phyloP scores from a whole-genome alignment of 2,888 invertebrate genomes.

The Plebejus anna region DNA sequence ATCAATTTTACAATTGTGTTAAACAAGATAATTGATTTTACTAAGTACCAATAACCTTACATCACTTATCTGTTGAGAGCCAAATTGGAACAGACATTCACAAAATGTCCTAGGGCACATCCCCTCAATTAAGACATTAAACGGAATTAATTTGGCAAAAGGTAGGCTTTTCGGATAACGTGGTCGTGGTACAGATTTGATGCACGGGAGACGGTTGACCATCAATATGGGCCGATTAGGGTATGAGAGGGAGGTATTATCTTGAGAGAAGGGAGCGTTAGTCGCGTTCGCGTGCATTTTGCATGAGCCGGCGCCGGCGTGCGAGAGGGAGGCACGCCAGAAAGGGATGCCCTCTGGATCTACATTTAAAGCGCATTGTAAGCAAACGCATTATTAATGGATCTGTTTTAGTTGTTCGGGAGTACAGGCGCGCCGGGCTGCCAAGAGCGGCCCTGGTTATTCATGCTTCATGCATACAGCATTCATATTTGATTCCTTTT shows the following conservation, averaged over 20 bases:
- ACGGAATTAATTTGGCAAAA: constrained; percentile 4
- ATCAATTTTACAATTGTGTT: no score
- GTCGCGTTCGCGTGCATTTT: constrained; percentile 69
- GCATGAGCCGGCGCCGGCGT: constrained; percentile 59
- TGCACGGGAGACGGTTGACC: constrained; percentile 44
- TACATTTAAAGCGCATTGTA: constrained; percentile 80
- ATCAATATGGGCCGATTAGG: constrained; percentile 49
- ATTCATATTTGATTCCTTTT: constrained; percentile 78
- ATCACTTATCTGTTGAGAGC: background rate
- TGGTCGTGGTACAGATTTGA: constrained; percentile 13
- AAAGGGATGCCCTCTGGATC: constrained; percentile 63
- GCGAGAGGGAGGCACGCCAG: constrained; percentile 50
- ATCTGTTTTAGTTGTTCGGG: constrained; percentile 77
- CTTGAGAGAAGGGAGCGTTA: constrained; percentile 65
- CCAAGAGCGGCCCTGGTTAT: constrained; percentile 60
- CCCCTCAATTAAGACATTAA: background rate
- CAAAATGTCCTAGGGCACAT: background rate
- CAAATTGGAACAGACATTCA: background rate
- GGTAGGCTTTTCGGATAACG: constrained; percentile 13
- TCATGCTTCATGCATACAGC: constrained; percentile 73
- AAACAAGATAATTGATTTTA: no score
- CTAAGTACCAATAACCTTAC: background rate
- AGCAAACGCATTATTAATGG: constrained; percentile 79
- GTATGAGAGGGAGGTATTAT: constrained; percentile 54
- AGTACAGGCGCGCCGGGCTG: constrained; percentile 64